A percentile compares a stretch with the other conserved stretches of the same genome.
Evolutionary conservation across 2,113 vertebrate species (phyloP).

Genomic region (Mormoops blainvillei): DNA sequence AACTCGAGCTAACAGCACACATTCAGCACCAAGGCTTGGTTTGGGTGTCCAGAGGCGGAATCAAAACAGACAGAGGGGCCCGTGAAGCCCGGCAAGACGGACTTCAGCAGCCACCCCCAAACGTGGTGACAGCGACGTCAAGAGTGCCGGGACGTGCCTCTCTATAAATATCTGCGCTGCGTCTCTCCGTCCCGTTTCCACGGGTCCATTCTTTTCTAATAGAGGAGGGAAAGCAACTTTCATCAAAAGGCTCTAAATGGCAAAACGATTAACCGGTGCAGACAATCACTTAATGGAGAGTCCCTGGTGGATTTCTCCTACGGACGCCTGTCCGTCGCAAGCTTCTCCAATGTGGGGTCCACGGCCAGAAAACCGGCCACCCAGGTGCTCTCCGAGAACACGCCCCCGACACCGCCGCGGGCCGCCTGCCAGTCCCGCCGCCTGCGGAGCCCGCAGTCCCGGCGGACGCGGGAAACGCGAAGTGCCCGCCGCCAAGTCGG

Average conservation of each 20-base stretch:
- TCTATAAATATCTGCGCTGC: too few species aligned
- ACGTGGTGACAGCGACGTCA: background rate
- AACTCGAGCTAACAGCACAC: background rate
- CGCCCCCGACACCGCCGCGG: background rate
- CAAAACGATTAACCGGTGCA: background rate
- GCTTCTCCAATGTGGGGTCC: background rate
- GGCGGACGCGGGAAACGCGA: background rate
- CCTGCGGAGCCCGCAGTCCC: background rate
- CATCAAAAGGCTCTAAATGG: background rate
- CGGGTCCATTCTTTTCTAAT: background rate
- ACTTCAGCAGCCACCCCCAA: background rate
- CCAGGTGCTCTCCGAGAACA: background rate
- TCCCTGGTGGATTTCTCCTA: background rate
- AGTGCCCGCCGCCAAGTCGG: background rate
- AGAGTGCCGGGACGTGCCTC: background rate
- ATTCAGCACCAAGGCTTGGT: background rate
- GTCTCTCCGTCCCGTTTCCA: background rate
- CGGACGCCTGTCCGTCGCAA: background rate
- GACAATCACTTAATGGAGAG: background rate
- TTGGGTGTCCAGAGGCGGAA: background rate
- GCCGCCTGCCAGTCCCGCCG: background rate
- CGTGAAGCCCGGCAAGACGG: background rate
- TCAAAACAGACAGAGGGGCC: background rate
- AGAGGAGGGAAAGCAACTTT: background rate
- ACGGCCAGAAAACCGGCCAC: background rate